Conservation (phyloP, 2,797 vertebrate genomes). For the Zenarchopterus dispar region DNA sequence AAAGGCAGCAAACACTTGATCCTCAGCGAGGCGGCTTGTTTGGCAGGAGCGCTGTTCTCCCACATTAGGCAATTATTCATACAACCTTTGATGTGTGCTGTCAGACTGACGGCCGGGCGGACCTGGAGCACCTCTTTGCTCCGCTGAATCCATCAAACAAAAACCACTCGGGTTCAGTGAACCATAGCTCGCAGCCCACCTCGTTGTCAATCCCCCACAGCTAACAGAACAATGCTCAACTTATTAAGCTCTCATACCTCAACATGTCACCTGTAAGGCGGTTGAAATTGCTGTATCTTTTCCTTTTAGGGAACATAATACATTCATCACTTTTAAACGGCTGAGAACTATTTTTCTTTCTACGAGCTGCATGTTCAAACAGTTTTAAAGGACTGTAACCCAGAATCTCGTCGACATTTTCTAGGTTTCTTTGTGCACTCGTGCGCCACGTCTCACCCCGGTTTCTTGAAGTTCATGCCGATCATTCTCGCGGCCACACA, state of each 20-base stretch:
- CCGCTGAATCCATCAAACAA: slow-evolving; percentile 61
- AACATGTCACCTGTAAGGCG: slow-evolving; percentile 10
- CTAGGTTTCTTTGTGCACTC: too few species aligned
- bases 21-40: slow-evolving; percentile 40
- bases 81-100: slow-evolving; percentile 52
- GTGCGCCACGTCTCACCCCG: too few species aligned
- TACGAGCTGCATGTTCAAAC: not conserved
- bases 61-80: slow-evolving; percentile 72
- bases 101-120: slow-evolving; percentile 48
- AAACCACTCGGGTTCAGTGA: slow-evolving; percentile 41
- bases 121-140: slow-evolving; percentile 52
- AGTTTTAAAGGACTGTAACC: too few species aligned
- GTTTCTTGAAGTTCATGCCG: too few species aligned
- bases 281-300: not conserved
- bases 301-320: not conserved
- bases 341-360: not conserved
- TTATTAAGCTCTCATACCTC: slow-evolving; percentile 25
- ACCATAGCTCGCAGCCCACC: slow-evolving; percentile 44
- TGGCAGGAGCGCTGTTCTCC: slow-evolving; percentile 48
- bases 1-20: slow-evolving; percentile 39
- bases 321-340: slow-evolving; percentile 7
- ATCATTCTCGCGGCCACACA: too few species aligned
- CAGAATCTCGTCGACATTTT: too few species aligned
- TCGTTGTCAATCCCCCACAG: slow-evolving; percentile 41
- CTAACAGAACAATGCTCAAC: slow-evolving; percentile 32